These are phyloP conservation scores for Hirtodrosophila duncani DNA, from an alignment of 2,888 invertebrate species.

Conservation along the genomic window DNA sequence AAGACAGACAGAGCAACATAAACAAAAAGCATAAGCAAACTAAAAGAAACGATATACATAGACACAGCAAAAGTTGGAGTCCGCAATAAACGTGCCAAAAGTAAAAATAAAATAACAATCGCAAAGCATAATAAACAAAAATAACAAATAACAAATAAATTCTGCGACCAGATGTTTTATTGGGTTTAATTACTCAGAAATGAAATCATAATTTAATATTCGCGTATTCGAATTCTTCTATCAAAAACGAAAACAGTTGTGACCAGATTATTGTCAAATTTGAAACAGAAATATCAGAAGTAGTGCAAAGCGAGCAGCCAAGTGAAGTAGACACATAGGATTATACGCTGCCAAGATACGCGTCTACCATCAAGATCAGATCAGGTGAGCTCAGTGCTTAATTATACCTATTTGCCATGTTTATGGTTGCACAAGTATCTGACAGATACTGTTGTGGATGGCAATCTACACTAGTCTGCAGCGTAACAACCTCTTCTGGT, in stretches of 20 bases:
- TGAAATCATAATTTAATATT: slow-evolving; percentile 8
- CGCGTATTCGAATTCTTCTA: too few relatives aligned
- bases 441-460: background rate
- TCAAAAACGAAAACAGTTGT: background rate
- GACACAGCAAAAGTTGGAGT: too few relatives aligned
- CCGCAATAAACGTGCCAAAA: too few relatives aligned
- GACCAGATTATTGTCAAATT: too few relatives aligned
- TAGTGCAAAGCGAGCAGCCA: slow-evolving; percentile 7
- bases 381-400: background rate
- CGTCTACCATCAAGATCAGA: background rate
- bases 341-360: background rate
- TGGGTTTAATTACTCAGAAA: slow-evolving; percentile 34
- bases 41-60: slow-evolving; percentile 13
- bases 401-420: slow-evolving; percentile 1
- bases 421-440: slow-evolving; percentile 8
- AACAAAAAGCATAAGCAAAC: slow-evolving; percentile 14
- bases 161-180: slow-evolving; percentile 25
- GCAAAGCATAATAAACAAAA: background rate
- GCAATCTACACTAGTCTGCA: too few relatives aligned
- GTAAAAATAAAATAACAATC: slow-evolving; percentile 1
- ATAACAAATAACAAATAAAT: slow-evolving; percentile 24
- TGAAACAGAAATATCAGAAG: slow-evolving; percentile 8
- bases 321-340: too few relatives aligned
- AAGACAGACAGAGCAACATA: slow-evolving; percentile 6
- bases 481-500: too few relatives aligned